Evolutionary conservation across 2,113 vertebrate genomes (phyloP), one percentile per base, ranked within the genome.

Genomic region (Himantopus leucocephalus): DNA sequence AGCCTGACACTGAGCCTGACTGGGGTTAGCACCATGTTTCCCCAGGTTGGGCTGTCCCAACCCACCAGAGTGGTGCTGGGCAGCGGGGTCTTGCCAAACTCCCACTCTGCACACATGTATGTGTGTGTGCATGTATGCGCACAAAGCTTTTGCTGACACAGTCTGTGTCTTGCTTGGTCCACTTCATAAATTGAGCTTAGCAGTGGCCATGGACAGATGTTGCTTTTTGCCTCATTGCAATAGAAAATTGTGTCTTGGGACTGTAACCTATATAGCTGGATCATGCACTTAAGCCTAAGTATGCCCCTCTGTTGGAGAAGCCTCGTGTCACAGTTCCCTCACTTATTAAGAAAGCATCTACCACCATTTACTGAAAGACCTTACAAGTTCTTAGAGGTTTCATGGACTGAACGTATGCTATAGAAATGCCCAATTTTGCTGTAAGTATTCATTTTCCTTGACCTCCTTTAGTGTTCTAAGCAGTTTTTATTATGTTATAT

Each of bases 51-150:
- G 16, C 6, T 72, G 56, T 37, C 48, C 29, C 11, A 5, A 30
- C 5, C 14, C 32, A 15, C 9, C 15, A 30, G 3, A 18, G 26
- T 2, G 13, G 26, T 9, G 14, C 5, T 32, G 22, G 30, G 15
- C 22, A 80, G 27, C 0, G 2, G 34, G 34, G 12, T 41, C 43
- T 45, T 59, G 43, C 5, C 34, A 17, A 21, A 24, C 7, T 63
- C 29, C 52, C 7, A 0, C 11, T 73, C 27, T 43, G 29, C 1
- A 2, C 2, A 0, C 0, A 0, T 18, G 10, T 9, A 0, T 3
- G 8, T 35, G 11, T 14, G 30, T 14, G 30, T 13, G 20, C 20
- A 14, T 1, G 9, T 8, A 23, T 17, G n/a, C 43, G 52, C 6
- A 32, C 11, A 30, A 43, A 79, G 10, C 8, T n/a, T 67, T 48